Evolutionary conservation across 2,797 vertebrate species (phyloP).

Genomic region (Syngnathus acus): DNA sequence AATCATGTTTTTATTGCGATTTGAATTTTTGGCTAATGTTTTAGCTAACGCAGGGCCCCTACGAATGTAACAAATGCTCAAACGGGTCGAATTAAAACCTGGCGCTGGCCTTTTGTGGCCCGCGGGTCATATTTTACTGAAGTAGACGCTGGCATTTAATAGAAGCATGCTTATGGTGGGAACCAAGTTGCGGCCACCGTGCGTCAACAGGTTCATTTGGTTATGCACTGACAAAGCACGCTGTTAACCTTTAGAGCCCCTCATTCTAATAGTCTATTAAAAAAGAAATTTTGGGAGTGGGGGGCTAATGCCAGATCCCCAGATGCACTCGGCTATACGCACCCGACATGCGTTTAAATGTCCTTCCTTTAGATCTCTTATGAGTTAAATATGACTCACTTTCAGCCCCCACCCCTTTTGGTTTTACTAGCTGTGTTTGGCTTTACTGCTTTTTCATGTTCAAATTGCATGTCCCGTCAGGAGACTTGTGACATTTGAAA

Average conservation of each 20-base stretch:
- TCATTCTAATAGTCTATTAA: conserved; percentile 16
- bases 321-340: conserved; percentile 12
- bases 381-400: conserved; percentile 30
- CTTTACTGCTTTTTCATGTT: conserved; percentile 48
- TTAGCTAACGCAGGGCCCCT: too few relatives aligned
- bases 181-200: not conserved
- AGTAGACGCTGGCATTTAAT: not conserved
- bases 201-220: conserved; percentile 31
- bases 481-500: conserved; percentile 64
- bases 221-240: conserved; percentile 4
- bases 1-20: too few relatives aligned
- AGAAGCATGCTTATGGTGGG: not conserved
- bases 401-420: conserved; percentile 5
- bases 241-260: conserved; percentile 5
- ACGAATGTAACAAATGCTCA: not conserved
- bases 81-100: not conserved
- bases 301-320: not conserved
- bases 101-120: not conserved
- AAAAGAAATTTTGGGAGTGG: not conserved
- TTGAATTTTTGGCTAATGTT: too few relatives aligned
- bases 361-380: conserved; percentile 26
- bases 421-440: conserved; percentile 41
- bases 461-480: conserved; percentile 30
- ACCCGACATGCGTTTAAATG: conserved; percentile 1
- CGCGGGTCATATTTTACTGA: not conserved